phyloP scores from a whole-genome alignment of 1,140 invertebrate species.

The Leptopilina clavipes region DNA sequence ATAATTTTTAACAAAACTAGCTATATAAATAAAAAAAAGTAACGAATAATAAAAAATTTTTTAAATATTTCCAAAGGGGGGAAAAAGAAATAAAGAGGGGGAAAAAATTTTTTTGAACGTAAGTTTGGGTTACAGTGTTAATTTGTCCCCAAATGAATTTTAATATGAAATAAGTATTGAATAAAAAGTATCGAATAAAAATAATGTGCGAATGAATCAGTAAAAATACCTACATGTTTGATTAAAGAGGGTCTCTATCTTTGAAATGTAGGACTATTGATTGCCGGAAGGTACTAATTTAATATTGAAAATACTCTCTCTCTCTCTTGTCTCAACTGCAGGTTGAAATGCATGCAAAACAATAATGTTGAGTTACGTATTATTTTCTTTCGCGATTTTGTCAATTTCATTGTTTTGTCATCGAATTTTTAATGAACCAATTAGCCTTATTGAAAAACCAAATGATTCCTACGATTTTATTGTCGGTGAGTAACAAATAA shows the following conservation, averaged over 20 bases:
- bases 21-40: too few relatives aligned
- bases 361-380: conserved; percentile 67
- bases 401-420: conserved; percentile 64
- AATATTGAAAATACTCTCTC: conserved; percentile 67
- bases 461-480: conserved; percentile 68
- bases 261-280: conserved; percentile 51
- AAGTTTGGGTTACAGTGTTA: too few relatives aligned
- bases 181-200: too few relatives aligned
- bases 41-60: too few relatives aligned
- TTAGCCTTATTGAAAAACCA: conserved; percentile 63
- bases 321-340: conserved; percentile 26
- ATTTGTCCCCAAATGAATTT: too few relatives aligned
- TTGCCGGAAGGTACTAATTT: conserved; percentile 66
- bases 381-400: conserved; percentile 59
- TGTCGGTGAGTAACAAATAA: conserved; percentile 68
- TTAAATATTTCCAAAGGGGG: too few relatives aligned
- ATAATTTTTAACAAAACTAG: too few relatives aligned
- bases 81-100: too few relatives aligned
- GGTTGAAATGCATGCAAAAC: conserved; percentile 38
- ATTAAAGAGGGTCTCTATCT: neutral
- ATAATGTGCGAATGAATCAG: too few relatives aligned
- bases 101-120: too few relatives aligned
- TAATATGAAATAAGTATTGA: too few relatives aligned
- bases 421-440: conserved; percentile 59
- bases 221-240: too few relatives aligned